Conservation (phyloP, 2,797 vertebrate genomes). For the Danio albolineatus region DNA sequence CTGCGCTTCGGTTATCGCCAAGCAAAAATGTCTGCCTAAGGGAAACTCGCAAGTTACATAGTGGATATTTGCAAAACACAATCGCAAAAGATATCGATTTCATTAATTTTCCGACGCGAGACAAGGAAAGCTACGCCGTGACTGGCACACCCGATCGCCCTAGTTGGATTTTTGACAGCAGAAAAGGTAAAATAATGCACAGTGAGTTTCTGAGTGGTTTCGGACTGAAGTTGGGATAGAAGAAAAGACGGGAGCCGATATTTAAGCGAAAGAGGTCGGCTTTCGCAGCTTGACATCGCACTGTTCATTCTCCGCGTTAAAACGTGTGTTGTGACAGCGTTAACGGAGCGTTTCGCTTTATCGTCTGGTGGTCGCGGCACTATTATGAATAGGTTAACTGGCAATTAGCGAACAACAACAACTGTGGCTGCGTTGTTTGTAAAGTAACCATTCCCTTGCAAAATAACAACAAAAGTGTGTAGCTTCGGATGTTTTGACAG, state of each 20-base stretch:
- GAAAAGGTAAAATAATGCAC: slow-evolving; percentile 82
- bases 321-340: background rate
- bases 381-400: slow-evolving; percentile 27
- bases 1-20: slow-evolving; percentile 86
- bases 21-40: slow-evolving; percentile 98
- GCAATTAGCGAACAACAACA: slow-evolving; percentile 22
- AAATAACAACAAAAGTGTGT: slow-evolving; percentile 32
- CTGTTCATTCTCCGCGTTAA: background rate
- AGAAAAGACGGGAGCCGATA: slow-evolving; percentile 68
- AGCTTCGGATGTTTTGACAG: slow-evolving; percentile 31
- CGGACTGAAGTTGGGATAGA: slow-evolving; percentile 83
- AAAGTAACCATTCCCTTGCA: slow-evolving; percentile 44
- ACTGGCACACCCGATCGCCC: slow-evolving; percentile 79
- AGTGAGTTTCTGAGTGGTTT: slow-evolving; percentile 71
- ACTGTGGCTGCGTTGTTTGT: slow-evolving; percentile 16
- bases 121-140: slow-evolving; percentile 66
- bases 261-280: slow-evolving; percentile 59
- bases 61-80: slow-evolving; percentile 77
- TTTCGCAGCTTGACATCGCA: slow-evolving; percentile 48
- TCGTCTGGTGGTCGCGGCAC: background rate
- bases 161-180: slow-evolving; percentile 85
- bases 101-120: slow-evolving; percentile 59
- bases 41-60: slow-evolving; percentile 93
- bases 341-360: background rate
- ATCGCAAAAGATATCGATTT: slow-evolving; percentile 61